Base-by-base conservation (phyloP, 2,888 invertebrate genomes). In the Callosobruchus maculatus region DNA sequence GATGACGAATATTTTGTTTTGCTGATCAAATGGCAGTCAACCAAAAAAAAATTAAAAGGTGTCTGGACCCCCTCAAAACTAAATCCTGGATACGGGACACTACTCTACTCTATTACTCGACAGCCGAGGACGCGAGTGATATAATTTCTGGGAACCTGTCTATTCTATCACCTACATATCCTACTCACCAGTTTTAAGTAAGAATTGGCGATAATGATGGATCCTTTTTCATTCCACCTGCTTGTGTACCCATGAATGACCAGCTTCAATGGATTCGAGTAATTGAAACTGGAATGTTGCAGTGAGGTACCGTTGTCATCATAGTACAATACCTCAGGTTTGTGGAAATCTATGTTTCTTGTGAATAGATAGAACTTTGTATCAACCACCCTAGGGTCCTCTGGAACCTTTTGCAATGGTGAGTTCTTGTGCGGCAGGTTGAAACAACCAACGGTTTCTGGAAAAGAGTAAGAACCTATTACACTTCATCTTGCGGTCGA, bases 191-290 rank as follows among this genome's bases (percentile, higher is more conserved):
- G 73, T 80, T 90, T 88, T 22, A 91, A 84, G 70, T 90, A 87
- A 0, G 87, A 83, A 69, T 88, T 84, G 0, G 86, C 88, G 0
- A 88, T 86, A 21, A 84, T 83, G 30, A 89, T 79, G 0, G 88
- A 87, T 21, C 88, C 89, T 68, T 82, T 84, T 74, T 89, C 89
- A 75, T 86, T 88, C 80, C 90, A 90, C 76, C 88, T 89, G 70
- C 90, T 90, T 84, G 90, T 89, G 80, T 88, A 91, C 0, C 91
- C 91, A 78, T 91, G 91, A 21, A 90, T 87, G 21, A 90, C 82
- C 70, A 91, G 84, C 80, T 90, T 91, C 30, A 90, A 80, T 0
- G 87, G 85, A 75, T 87, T 87, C 1, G 83, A 84, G 0, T 82
- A 79, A 78, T 89, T 85, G 77, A 90, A 90, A 68, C 83, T 85